Evolutionary conservation across 2,888 invertebrate genomes (phyloP), one percentile per base, ranked within the genome.

Genomic region (Cheiracanthium punctorium): DNA sequence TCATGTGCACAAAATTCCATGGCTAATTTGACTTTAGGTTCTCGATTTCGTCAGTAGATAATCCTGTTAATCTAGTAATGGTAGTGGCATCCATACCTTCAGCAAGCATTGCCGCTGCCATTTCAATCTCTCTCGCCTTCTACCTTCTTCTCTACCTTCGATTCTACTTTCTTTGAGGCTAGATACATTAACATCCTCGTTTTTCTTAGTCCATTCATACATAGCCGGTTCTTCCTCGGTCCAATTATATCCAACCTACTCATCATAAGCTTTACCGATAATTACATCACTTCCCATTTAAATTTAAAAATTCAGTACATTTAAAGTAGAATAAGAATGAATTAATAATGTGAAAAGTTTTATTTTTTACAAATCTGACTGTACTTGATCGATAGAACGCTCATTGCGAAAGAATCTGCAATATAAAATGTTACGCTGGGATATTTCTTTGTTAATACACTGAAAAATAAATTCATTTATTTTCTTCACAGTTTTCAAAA

Each of bases 201-300:
- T 2, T 48, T 80, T 80, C 71, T 71, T 80, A 71, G n/a, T n/a
- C 0, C 24, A 7, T 14, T 80, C 28, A 32, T 80, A 80, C 7
- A 29, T 29, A 52, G 52, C 52, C 0, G n/a, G 71, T 80, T 80
- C 80, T 76, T 80, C 58, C 20, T 52, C 20, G 10, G 58, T 52
- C 71, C 80, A 71, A 72, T 37, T 77, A 69, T 69, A 80, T 52
- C 7, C 14, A 48, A 43, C 48, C 52, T 72, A 64, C 71, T 80
- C 71, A 71, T 72, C 24, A 76, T 80, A 80, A 52, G 80, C 80
- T 28, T 12, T 80, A 17, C 71, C 71, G 1, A 80, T 80, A 48
- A 80, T 72, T 24, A 28, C 52, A 80, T 80, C 71, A 52, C 71
- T 80, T 1, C 71, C 71, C 24, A 80, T 7, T 80, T n/a, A n/a